phyloP scores from a whole-genome alignment of 2,113 vertebrate genomes.

The Casuarius casuarius region DNA sequence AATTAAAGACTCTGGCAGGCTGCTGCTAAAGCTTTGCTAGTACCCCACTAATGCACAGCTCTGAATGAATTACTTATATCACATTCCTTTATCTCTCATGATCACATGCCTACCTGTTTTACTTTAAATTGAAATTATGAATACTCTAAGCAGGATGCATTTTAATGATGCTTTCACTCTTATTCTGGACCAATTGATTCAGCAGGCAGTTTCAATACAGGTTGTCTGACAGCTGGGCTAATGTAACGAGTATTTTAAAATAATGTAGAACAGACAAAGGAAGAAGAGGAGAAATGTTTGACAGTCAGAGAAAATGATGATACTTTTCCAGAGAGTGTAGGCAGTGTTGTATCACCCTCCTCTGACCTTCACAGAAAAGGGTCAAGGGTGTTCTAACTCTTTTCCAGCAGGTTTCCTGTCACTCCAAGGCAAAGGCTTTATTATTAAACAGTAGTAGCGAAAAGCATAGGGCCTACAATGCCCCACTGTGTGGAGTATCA shows the following conservation, averaged over 20 bases:
- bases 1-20: neutral
- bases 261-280: neutral
- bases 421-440: neutral
- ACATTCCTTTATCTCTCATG: conserved; percentile 39
- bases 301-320: conserved; percentile 14
- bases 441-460: neutral
- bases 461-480: neutral
- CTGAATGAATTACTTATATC: conserved; percentile 46
- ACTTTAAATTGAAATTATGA: conserved; percentile 42
- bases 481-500: neutral
- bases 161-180: conserved; percentile 17
- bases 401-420: neutral
- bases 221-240: neutral
- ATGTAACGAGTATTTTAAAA: conserved; percentile 11
- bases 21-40: neutral
- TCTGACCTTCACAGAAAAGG: neutral
- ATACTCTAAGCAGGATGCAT: conserved; percentile 31
- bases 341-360: neutral
- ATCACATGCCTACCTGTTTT: conserved; percentile 30
- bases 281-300: conserved; percentile 23
- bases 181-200: conserved; percentile 38
- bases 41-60: neutral
- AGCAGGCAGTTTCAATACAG: conserved; percentile 43
- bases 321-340: neutral
- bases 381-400: neutral